phyloP scores from a whole-genome alignment of 2,113 vertebrate species.

The Sarotherodon lohbergeri region DNA sequence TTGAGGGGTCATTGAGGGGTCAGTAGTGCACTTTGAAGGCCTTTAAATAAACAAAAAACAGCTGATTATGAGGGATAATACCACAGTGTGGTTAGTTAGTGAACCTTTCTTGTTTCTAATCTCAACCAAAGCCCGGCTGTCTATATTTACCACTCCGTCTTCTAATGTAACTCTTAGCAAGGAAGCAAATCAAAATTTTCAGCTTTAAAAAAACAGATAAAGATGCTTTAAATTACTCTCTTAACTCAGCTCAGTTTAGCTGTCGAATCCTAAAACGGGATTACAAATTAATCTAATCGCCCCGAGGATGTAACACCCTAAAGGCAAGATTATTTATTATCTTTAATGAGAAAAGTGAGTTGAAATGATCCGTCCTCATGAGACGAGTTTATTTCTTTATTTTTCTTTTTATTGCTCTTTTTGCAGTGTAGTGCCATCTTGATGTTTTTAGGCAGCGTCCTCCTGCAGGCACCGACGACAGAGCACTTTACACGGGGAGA shows the following conservation, averaged over 20 bases:
- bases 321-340: not conserved
- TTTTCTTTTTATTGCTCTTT: not conserved
- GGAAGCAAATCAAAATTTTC: not conserved
- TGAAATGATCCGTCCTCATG: not conserved
- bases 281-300: not conserved
- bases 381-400: not conserved
- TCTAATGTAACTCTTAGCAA: not conserved
- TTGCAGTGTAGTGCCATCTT: constrained; percentile 11
- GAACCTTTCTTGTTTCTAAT: not conserved
- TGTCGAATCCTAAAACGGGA: not conserved
- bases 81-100: not conserved
- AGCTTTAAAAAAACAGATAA: not conserved
- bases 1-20: not conserved
- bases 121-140: not conserved
- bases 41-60: not conserved
- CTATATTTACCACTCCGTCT: not conserved
- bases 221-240: not conserved
- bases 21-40: not conserved
- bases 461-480: not conserved
- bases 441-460: not conserved
- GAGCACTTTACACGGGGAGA: not conserved
- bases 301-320: not conserved
- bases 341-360: not conserved
- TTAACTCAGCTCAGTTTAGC: not conserved
- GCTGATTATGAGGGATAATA: not conserved